phyloP scores from a whole-genome alignment of 2,888 invertebrate genomes.

The Pogonocherus hispidulus region DNA sequence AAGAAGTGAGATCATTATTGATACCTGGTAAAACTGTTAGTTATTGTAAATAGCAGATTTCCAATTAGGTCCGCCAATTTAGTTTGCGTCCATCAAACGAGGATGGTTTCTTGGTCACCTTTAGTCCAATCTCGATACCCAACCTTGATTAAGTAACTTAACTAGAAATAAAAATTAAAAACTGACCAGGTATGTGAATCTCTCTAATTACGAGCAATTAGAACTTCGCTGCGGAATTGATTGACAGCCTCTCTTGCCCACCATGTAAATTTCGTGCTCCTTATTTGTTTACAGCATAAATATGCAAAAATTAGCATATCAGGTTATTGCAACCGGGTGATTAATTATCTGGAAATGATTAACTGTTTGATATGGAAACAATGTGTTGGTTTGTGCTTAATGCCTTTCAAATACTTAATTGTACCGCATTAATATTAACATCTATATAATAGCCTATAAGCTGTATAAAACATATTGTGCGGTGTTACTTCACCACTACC shows the following conservation, averaged over 20 bases:
- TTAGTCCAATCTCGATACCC: no score
- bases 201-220: not conserved
- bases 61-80: no score
- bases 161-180: not conserved
- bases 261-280: slow-evolving; percentile 2
- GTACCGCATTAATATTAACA: not conserved
- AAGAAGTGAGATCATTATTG: no score
- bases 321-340: slow-evolving; percentile 8
- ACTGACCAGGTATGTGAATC: not conserved
- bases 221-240: not conserved
- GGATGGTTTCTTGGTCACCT: no score
- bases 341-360: slow-evolving; percentile 11
- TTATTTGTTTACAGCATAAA: slow-evolving; percentile 6
- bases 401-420: not conserved
- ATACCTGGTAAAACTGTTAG: no score
- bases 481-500: not conserved
- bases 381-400: slow-evolving; percentile 2
- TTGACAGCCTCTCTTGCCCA: slow-evolving; percentile 2
- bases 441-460: not conserved
- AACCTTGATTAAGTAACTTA: not conserved
- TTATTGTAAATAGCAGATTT: no score
- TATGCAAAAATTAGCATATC: slow-evolving; percentile 2
- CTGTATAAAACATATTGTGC: not conserved
- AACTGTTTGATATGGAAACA: slow-evolving; percentile 1
- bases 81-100: no score